Conservation (phyloP, 1,140 invertebrate genomes). For the Andricus grossulariae region DNA sequence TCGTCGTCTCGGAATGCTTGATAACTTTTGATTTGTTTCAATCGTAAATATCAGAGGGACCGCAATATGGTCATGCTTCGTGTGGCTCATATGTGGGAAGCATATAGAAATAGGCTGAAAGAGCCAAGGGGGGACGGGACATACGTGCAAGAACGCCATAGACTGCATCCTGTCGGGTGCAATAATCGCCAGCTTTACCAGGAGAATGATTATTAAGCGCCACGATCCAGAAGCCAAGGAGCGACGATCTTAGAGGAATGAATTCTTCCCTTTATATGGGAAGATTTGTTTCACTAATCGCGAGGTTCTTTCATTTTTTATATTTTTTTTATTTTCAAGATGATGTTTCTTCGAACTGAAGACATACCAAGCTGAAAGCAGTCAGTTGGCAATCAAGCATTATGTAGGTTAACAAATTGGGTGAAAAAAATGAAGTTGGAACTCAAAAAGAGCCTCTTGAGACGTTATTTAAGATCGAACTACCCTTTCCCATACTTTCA, state of each 20-base stretch:
- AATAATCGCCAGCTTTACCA: constrained; percentile 60
- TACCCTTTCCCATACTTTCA: too few relatives aligned
- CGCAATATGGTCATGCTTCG: constrained; percentile 63
- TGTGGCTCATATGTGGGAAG: constrained; percentile 44
- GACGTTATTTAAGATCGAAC: too few relatives aligned
- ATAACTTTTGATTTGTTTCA: constrained; percentile 77
- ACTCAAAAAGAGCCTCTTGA: too few relatives aligned
- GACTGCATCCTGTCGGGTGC: constrained; percentile 44
- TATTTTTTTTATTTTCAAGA: too few relatives aligned
- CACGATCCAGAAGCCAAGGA: constrained; percentile 25
- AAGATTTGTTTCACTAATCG: too few relatives aligned
- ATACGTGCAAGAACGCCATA: constrained; percentile 60
- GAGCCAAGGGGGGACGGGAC: constrained; percentile 36
- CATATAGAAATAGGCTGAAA: constrained; percentile 45
- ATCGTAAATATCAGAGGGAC: constrained; percentile 72
- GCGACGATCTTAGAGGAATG: constrained; percentile 6
- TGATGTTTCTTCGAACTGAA: too few relatives aligned
- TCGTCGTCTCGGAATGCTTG: constrained; percentile 73
- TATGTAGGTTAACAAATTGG: too few relatives aligned
- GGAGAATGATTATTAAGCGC: constrained; percentile 53
- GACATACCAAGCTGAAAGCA: too few relatives aligned
- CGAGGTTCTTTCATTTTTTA: too few relatives aligned
- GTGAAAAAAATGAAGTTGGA: too few relatives aligned
- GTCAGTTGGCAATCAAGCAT: too few relatives aligned
- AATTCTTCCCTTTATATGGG: neutral